Evolutionary conservation across 2,888 invertebrate genomes (phyloP).

Genomic region (Arctia plantaginis): DNA sequence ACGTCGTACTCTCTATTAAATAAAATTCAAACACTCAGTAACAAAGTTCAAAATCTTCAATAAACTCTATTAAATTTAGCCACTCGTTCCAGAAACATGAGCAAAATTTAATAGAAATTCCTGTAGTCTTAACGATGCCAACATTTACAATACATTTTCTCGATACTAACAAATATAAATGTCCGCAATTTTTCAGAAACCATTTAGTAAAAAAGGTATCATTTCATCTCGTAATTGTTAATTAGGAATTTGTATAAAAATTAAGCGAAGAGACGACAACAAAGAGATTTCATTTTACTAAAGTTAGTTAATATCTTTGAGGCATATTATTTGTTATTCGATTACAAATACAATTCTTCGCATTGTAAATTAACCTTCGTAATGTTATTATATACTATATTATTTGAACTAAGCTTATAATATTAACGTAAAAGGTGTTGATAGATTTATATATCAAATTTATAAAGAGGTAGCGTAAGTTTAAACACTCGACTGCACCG

Average conservation of each 20-base stretch:
- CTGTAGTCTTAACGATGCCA: neutral
- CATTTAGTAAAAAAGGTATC: conserved; percentile 31
- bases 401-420: neutral
- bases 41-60: neutral
- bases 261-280: conserved; percentile 30
- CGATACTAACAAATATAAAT: conserved; percentile 29
- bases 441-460: neutral
- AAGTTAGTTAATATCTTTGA: conserved; percentile 28
- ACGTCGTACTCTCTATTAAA: neutral
- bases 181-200: conserved; percentile 21
- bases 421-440: neutral
- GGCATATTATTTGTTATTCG: conserved; percentile 20
- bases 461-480: neutral
- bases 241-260: conserved; percentile 44
- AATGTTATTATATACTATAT: neutral
- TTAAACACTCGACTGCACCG: neutral
- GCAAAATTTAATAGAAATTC: neutral
- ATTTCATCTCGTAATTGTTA: conserved; percentile 45
- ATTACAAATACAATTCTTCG: neutral
- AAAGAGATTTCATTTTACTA: conserved; percentile 31
- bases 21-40: neutral
- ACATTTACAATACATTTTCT: conserved; percentile 14
- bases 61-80: neutral
- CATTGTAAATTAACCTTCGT: neutral
- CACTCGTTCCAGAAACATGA: neutral